Percentiles rank a stretch among this genome's conserved stretches.
These are phyloP conservation scores for Maniola jurtina DNA, from an alignment of 1,140 invertebrate species.

Conservation along the genomic window DNA sequence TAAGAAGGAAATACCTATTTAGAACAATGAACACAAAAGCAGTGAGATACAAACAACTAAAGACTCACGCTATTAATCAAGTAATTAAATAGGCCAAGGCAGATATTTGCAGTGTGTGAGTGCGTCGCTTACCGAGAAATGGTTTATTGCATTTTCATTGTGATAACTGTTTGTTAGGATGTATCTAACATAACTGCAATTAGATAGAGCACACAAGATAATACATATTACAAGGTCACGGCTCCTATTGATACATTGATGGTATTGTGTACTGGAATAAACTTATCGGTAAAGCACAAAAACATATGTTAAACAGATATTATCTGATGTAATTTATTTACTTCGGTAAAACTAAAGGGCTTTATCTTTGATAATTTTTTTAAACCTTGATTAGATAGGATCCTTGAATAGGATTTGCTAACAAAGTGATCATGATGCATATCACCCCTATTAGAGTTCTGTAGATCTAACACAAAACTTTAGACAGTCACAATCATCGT, in stretches of 20 bases:
- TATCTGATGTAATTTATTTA: background rate
- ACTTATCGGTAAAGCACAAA: background rate
- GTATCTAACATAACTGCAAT: slow-evolving; percentile 1
- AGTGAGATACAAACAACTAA: background rate
- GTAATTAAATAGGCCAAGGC: slow-evolving; percentile 12
- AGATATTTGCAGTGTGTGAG: background rate
- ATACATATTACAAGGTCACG: slow-evolving; percentile 5
- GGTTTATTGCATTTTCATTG: slow-evolving; percentile 5
- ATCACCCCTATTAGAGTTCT: no score
- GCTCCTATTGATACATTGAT: background rate
- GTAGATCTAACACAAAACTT: no score
- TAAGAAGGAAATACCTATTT: background rate
- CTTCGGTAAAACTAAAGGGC: no score
- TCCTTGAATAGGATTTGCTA: no score
- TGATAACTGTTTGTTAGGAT: slow-evolving; percentile 1
- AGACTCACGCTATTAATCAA: background rate
- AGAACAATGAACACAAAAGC: slow-evolving; percentile 1
- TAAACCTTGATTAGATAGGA: no score
- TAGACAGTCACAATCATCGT: no score
- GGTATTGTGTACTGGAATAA: background rate
- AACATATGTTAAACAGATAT: background rate
- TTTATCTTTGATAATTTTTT: no score
- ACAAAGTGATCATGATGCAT: no score
- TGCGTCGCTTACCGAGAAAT: slow-evolving; percentile 1
- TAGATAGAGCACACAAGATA: slow-evolving; percentile 3